Evolutionary conservation across 2,888 invertebrate species (phyloP), one percentile per base, ranked within the genome.

Genomic region (Tachina lurida): DNA sequence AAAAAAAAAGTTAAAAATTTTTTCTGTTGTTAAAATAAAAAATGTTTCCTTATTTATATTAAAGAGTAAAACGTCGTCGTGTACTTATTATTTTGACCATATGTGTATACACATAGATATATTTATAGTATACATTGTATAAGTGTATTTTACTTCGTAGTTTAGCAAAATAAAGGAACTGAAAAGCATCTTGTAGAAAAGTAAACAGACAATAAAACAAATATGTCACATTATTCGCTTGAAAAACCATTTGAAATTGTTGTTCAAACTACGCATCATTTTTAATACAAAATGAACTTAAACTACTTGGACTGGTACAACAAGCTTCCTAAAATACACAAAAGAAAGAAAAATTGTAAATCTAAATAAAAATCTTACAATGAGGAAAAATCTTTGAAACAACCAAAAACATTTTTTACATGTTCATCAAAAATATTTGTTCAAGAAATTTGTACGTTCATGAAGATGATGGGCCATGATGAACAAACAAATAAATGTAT

Each of bases 401-500:
- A 67, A 77, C 31, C 39, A 75, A 17, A 67, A 58, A 41, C 1
- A 62, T 15, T 19, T 68, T 68, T 58, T 39, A 58, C 12, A 76
- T 45, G 13, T 65, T 65, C 31, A 17, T 60, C n/a, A 39, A 31
- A 13, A 31, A 43, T 56, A 3, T 52, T 41, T 7, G 52, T 63
- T 62, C 52, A 62, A 54, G 17, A 45, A 70, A 43, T 9, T 31
- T 15, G 10, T 3, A 47, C 49, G 65, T 41, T 67, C 63, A 54
- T 65, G 47, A 71, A 54, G 71, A 39, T 73, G 73, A 80, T 49
- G 65, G 58, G 19, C 58, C 31, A 49, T 43, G 58, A 67, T 74
- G 65, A 41, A 58, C 58, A 10, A 76, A 54, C 31, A 47, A 49
- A 67, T 31, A 13, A n/a, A 65, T 41, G 12, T 56, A 58, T 62